Percentiles rank a stretch among this genome's conserved stretches.
Conservation (phyloP, 1,140 invertebrate genomes). For the Kradibia gibbosae region DNA sequence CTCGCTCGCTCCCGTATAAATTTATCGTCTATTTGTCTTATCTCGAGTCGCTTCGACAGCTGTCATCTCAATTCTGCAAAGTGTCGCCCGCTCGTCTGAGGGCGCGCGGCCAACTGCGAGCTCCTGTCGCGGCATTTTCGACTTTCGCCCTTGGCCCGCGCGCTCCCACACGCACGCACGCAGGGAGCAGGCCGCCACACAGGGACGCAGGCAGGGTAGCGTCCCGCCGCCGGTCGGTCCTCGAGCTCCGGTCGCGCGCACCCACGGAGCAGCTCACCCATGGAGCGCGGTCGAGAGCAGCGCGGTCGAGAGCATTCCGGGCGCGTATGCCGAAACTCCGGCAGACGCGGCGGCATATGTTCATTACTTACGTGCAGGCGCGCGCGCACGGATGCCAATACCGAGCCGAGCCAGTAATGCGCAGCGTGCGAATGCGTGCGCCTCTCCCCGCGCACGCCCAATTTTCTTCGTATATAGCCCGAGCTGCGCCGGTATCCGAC, state of each 20-base stretch:
- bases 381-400: neutral
- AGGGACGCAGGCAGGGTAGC: neutral
- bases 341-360: constrained; percentile 43
- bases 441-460: constrained; percentile 19
- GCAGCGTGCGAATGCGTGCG: constrained; percentile 16
- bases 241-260: too few species aligned
- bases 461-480: constrained; percentile 9
- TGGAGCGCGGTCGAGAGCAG: neutral
- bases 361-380: constrained; percentile 25
- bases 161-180: neutral
- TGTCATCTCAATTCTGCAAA: constrained; percentile 49
- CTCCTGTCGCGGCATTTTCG: constrained; percentile 8
- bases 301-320: neutral
- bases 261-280: too few species aligned
- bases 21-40: constrained; percentile 50
- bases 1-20: constrained; percentile 37
- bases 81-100: constrained; percentile 17
- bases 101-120: neutral
- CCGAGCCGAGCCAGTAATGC: neutral
- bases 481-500: neutral
- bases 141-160: neutral
- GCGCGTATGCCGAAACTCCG: constrained; percentile 32
- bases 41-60: constrained; percentile 48
- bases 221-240: neutral
- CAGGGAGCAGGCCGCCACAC: neutral